Base-by-base conservation (phyloP, 2,888 invertebrate genomes). In the Patella ulyssiponensis region DNA sequence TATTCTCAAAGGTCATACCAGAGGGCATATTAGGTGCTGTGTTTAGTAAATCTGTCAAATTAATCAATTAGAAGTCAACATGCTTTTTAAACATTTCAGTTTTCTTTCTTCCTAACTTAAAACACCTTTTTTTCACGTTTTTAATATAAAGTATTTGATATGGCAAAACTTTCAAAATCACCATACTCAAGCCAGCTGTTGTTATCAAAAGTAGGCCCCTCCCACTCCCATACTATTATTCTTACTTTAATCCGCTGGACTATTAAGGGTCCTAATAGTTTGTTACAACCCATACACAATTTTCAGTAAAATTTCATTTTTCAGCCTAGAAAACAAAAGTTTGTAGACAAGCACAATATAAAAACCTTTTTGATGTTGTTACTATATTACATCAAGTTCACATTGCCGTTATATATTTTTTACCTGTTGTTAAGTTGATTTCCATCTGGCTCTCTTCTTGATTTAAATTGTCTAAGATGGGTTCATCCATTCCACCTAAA, bases 1-100 rank as follows among this genome's bases (percentile, higher is more conserved):
- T 52, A 5, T 91, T 95, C 77, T 93, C 80, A 83, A 92, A 92
- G 44, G 83, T 85, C 84, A 92, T 86, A 17, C 92, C 92, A 71
- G 83, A 75, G 17, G 92, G 91, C 84, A 95, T 94, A 0, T 95
- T 96, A 14, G 96, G 96, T 0, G 96, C 94, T 78, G 93, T 92
- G 3, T 93, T 93, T 7, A 94, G 87, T 53, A 94, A 90, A 80
- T 93, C 94, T 94, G 88, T 44, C 44, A 44, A 44, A 44, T 44
- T 44, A 1, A 44, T 7, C 9, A 44, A 44, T 44, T 9, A 44
- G 44, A 9, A 44, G 44, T 44, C 44, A 44, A 44, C 9, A 44
- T 44, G 44, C 44, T 44, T 44, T 44, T 44, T 7, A 44, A 1
- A 44, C 44, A 44, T 44, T 44, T 44, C 9, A 7, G 44, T 44